Evolutionary conservation across 2,113 vertebrate genomes (phyloP), one percentile per base, ranked within the genome.

Genomic region (Leuciscus idus): DNA sequence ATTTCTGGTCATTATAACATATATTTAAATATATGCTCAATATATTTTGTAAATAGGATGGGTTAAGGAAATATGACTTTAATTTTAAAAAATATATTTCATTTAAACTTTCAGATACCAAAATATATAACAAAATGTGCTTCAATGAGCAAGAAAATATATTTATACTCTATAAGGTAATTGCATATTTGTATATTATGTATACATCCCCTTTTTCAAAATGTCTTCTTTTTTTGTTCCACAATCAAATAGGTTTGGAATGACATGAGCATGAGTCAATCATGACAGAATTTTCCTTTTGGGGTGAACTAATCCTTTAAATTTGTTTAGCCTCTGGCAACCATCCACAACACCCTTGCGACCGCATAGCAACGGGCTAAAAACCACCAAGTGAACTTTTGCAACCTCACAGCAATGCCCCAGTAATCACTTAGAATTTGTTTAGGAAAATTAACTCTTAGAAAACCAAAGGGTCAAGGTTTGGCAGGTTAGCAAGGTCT

Each of bases 381-480:
- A 77, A 77, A 50, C 50, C 74, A 55, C 75, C 75, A 8, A 52
- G 75, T 28, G 52, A 48, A 77, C 33, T 39, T 72, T 11, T 72
- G 68, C 68, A 72, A 72, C 28, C 75, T 55, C 75, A 33, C 8
- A 28, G 73, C 6, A 13, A 50, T 75, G 73, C n/a, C 12, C 23
- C 13, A 26, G 15, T 50, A 30, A 50, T 77, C 46, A 55, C 26
- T 19, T 9, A 2, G 17, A 6, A 77, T 77, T 77, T 77, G 75
- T 33, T 55, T 77, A 77, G 50, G 50, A 17, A 77, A 77, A 77
- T 12, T 0, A 21, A 77, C 19, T 77, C 50, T 30, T 76, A 52
- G n/a, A 28, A 55, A 77, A 77, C 50, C 46, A 33, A 6, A 8
- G 6, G 48, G 50, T 77, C 75, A 55, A 77, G 26, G 75, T 55